Evolutionary conservation across 2,888 invertebrate genomes (phyloP), one percentile per base, ranked within the genome.

Genomic region (Spilarctia lutea): DNA sequence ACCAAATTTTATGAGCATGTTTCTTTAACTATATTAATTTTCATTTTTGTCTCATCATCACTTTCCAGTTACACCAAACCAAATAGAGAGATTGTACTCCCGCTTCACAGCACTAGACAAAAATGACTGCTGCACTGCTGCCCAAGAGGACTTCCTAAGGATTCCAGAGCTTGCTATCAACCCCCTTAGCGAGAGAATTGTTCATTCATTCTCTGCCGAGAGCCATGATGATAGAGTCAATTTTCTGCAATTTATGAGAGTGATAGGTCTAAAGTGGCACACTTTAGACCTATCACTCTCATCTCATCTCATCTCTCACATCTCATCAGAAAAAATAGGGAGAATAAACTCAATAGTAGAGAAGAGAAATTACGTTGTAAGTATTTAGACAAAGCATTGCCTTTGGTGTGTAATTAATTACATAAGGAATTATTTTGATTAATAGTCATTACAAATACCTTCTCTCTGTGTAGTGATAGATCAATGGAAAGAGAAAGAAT

Each of bases 131-230:
- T 99, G 99, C 66, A 99, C 99, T 0, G 96, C 99, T 45, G 98
- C 99, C 65, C 97, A 99, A 35, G 99, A 99, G 92, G 99, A 99
- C 92, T 99, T 99, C 89, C 96, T 99, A 65, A 97, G 99, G 71
- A 99, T 99, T 88, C 99, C 99, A 0, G 99, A 99, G 91, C 94
- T 99, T 78, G 99, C 99, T 0, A 99, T 99, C 82, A 99, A 99
- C 95, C 99, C 99, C 0, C 96, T 99, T 0, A 99, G 99, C 45
- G 99, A 99, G 88, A 96, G 99, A 85, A 99, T 99, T 87, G 99
- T 99, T 0, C 99, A 99, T 94, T 98, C 99, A 0, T 99, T 99
- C 95, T 99, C 99, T 91, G 98, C 98, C 48, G 99, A 98, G 81
- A 98, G 98, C 86, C 97, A 97, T 77, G 97, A 98, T 87, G 99